Evolutionary conservation across 2,113 vertebrate genomes (phyloP).

Genomic region (Xiphophorus hellerii): DNA sequence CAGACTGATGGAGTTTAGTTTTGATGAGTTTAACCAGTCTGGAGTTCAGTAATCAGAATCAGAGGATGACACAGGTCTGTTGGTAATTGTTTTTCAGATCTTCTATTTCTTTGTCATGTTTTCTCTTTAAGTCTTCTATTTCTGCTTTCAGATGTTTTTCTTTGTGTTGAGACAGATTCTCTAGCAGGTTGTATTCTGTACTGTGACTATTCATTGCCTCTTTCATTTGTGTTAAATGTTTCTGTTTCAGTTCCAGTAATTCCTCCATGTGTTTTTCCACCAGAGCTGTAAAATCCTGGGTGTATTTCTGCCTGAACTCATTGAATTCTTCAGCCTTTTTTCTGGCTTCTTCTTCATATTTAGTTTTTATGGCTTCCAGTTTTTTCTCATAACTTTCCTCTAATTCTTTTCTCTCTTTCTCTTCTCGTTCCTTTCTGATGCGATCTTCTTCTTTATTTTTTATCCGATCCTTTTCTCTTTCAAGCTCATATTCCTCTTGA

Average conservation of each 20-base stretch:
- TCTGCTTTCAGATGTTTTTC: not conserved
- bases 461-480: no score
- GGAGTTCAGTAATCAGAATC: not conserved
- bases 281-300: not conserved
- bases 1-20: no score
- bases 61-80: not conserved
- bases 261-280: constrained; percentile 3
- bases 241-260: not conserved
- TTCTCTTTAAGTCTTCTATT: not conserved
- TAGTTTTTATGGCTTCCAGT: not conserved
- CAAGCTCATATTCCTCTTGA: no score
- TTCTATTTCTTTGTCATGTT: not conserved
- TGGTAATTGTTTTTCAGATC: not conserved
- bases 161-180: not conserved
- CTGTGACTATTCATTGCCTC: not conserved
- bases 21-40: no score
- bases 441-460: no score
- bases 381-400: constrained; percentile 5
- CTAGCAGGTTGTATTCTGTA: not conserved
- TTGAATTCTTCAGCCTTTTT: constrained; percentile 49
- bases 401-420: not conserved
- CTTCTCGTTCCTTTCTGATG: no score
- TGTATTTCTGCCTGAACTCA: constrained; percentile 31
- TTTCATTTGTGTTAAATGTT: not conserved
- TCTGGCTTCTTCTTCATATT: constrained; percentile 30